These are phyloP conservation scores for Nineta flava DNA, from an alignment of 2,888 invertebrate genomes.

Conservation along the genomic window DNA sequence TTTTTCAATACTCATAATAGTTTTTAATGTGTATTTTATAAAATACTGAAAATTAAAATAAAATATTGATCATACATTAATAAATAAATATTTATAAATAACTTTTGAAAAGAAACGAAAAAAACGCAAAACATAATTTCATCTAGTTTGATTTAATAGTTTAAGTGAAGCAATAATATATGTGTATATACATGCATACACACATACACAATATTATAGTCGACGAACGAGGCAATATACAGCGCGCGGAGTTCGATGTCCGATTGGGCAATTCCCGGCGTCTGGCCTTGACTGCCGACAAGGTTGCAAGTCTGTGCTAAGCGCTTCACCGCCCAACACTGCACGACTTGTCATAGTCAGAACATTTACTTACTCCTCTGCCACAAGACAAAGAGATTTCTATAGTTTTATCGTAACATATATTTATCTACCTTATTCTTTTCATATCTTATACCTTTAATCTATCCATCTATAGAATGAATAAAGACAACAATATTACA, in stretches of 20 bases:
- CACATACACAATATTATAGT: background rate
- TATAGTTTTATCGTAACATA: too few relatives aligned
- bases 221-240: background rate
- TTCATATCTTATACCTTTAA: too few relatives aligned
- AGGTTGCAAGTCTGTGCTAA: conserved; percentile 9
- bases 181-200: background rate
- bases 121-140: background rate
- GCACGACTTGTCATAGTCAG: conserved; percentile 1
- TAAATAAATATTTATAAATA: background rate
- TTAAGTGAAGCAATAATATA: background rate
- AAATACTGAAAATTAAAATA: too few relatives aligned
- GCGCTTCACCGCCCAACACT: background rate
- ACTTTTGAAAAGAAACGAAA: background rate
- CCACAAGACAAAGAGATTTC: background rate
- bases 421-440: too few relatives aligned
- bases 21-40: too few relatives aligned
- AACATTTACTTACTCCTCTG: background rate
- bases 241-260: conserved; percentile 8
- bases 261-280: conserved; percentile 12
- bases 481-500: too few relatives aligned
- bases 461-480: too few relatives aligned
- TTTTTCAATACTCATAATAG: too few relatives aligned
- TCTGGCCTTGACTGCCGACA: conserved; percentile 13
- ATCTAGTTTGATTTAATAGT: background rate
- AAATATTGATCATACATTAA: too few relatives aligned